Evolutionary conservation across 2,113 vertebrate genomes (phyloP).

Genomic region (Puntigrus tetrazona): DNA sequence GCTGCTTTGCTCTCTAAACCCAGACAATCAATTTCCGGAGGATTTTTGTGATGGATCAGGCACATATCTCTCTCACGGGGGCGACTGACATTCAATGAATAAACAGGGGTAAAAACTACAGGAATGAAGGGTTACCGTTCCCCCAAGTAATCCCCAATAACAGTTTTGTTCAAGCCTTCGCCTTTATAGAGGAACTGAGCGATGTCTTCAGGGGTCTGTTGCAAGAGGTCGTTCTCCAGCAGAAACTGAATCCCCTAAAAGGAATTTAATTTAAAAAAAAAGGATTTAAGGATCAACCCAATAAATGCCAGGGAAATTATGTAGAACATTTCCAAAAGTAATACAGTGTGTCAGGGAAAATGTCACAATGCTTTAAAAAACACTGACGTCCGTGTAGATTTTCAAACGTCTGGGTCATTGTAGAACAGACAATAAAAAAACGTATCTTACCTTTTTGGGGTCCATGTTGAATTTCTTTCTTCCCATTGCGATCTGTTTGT

Average conservation of each 20-base stretch:
- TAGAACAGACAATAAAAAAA: slow-evolving; percentile 6
- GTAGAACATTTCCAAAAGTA: background rate
- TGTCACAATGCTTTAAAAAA: background rate
- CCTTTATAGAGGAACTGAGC: slow-evolving; percentile 98
- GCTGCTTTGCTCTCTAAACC: slow-evolving; percentile 61
- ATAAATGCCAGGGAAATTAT: background rate
- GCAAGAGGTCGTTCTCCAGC: slow-evolving; percentile 94
- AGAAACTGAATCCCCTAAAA: slow-evolving; percentile 94
- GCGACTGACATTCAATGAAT: background rate
- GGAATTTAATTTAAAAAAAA: slow-evolving; percentile 21
- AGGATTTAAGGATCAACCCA: background rate
- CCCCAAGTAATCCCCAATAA: slow-evolving; percentile 97
- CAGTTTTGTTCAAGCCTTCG: slow-evolving; percentile 96
- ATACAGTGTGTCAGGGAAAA: background rate
- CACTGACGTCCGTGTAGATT: background rate
- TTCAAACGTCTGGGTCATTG: background rate
- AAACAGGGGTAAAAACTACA: slow-evolving; percentile 35
- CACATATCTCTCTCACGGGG: background rate
- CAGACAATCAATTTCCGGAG: slow-evolving; percentile 67
- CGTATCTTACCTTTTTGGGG: slow-evolving; percentile 86
- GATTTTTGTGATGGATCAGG: slow-evolving; percentile 47
- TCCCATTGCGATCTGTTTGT: slow-evolving; percentile 97
- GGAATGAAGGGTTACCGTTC: slow-evolving; percentile 82
- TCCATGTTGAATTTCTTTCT: slow-evolving; percentile 99
- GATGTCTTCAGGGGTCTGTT: slow-evolving; percentile 93